Base-by-base conservation (phyloP, 2,797 vertebrate genomes). In the Spheniscus humboldti region DNA sequence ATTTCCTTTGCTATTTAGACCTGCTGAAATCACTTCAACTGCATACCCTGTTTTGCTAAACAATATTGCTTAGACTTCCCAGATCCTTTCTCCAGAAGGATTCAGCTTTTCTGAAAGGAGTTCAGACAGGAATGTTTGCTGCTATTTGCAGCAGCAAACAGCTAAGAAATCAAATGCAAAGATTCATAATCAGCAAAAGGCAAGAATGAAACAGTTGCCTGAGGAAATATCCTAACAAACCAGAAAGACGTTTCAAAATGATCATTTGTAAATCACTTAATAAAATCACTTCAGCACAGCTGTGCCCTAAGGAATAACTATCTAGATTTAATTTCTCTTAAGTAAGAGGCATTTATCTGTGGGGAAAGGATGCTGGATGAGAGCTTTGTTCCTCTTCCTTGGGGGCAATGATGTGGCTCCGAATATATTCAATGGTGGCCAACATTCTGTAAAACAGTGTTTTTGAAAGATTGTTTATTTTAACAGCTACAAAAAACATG, bases 251-350 rank as follows among this genome's bases (percentile, higher is more conserved):
- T 91, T 95, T 93, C 79, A 82, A 89, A 95, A 86, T 50, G 5
- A 60, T 89, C 35, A 39, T 62, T 93, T 94, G n/a, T 92, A 86
- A 96, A 56, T 90, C 68, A 87, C 53, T 92, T 90, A 80, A 45
- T 86, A 77, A 89, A 95, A 96, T 86, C 41, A 77, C 52, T 92
- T 87, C 68, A 83, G 82, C 84, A 45, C 41, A 88, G 37, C 56
- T 89, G 14, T 75, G 69, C 94, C 90, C 37, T 62, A 74, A 92
- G 95, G 83, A 95, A 68, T 94, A 95, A 72, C 62, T 4, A 30
- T 88, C 60, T 86, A 91, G 59, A 95, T 92, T 92, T 75, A 86
- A 94, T 86, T 90, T 80, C 52, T 95, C 53, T 88, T 95, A 89
- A 95, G 76, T 69, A 91, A 82, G 57, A 95, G 55, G 30, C 62